Evolutionary conservation across 2,888 invertebrate species (phyloP).

Genomic region (Endomychus coccineus): DNA sequence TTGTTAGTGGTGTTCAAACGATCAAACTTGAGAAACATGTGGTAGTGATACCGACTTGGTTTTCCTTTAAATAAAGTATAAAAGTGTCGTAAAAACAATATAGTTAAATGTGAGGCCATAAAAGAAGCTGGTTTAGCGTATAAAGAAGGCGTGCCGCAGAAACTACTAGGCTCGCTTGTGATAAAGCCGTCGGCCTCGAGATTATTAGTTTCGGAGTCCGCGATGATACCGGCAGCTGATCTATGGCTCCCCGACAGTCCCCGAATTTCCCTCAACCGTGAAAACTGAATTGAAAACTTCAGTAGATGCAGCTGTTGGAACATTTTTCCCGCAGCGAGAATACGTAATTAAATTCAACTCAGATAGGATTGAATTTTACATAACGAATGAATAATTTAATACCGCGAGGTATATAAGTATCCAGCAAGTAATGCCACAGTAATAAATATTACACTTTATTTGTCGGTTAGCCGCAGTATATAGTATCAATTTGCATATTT

Average conservation of each 20-base stretch:
- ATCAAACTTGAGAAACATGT: too few relatives aligned
- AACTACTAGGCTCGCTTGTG: conserved; percentile 11
- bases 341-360: conserved; percentile 34
- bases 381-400: conserved; percentile 19
- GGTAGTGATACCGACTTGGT: conserved; percentile 23
- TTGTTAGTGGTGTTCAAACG: too few relatives aligned
- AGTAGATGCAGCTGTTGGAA: conserved; percentile 33
- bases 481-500: too few relatives aligned
- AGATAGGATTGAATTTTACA: conserved; percentile 31
- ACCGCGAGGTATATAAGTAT: too few relatives aligned
- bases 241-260: conserved; percentile 11
- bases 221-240: conserved; percentile 17
- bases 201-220: conserved; percentile 22
- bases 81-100: conserved; percentile 28
- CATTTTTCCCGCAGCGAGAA: conserved; percentile 34
- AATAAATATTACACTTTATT: too few relatives aligned
- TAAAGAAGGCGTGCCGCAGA: conserved; percentile 16
- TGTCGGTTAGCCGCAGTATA: too few relatives aligned
- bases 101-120: conserved; percentile 26
- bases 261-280: conserved; percentile 11
- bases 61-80: conserved; percentile 23
- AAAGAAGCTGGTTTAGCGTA: conserved; percentile 15
- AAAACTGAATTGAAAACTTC: conserved; percentile 32
- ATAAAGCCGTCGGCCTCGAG: conserved; percentile 15
- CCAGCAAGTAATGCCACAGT: too few relatives aligned